Base-by-base conservation (phyloP, 2,797 vertebrate species). In the Coreius guichenoti region DNA sequence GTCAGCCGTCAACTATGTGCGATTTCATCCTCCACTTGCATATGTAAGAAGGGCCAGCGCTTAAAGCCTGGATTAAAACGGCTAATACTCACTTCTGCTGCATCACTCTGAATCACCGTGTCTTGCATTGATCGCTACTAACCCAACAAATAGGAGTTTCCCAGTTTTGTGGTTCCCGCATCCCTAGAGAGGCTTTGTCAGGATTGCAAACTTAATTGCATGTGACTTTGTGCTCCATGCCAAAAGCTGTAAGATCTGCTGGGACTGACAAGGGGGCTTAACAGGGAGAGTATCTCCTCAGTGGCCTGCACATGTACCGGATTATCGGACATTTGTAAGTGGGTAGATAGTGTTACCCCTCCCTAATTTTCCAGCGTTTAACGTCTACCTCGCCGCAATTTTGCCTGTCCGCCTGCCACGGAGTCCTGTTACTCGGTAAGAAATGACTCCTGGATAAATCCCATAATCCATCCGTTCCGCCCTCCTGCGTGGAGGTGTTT, bases 1-100 rank as follows among this genome's bases (percentile, higher is more conserved):
- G 78, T 86, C 72, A 75, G 84, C 78, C 70, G n/a, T 73, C 45
- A 80, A 70, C 49, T 65, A 86, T 49, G 31, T 74, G 78, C 29
- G 68, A 80, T 81, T 81, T 86, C 54, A 68, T 85, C 84, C 78
- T 69, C 33, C 26, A 39, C 63, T 61, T 51, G 80, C 83, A 78
- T 86, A 61, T 72, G 70, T 43, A 86, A 86, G 69, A 81, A 86
- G 2, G 78, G 77, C 86, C 90, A 82, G 56, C 70, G 51, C 72
- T 85, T 72, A 85, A 89, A 82, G 83, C 86, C 90, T 51, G 90
- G 91, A 92, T 92, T 91, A 90, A 90, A 92, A 90, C 8, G 45
- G 92, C 91, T 90, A 90, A 92, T 91, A 87, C 89, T 84, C n/a
- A 85, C 88, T 89, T 90, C 83, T 91, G 92, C 91, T 89, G 84